A percentile compares a stretch with the other conserved stretches of the same genome.
phyloP scores from a whole-genome alignment of 2,888 invertebrate genomes.

The Cephus spinipes region DNA sequence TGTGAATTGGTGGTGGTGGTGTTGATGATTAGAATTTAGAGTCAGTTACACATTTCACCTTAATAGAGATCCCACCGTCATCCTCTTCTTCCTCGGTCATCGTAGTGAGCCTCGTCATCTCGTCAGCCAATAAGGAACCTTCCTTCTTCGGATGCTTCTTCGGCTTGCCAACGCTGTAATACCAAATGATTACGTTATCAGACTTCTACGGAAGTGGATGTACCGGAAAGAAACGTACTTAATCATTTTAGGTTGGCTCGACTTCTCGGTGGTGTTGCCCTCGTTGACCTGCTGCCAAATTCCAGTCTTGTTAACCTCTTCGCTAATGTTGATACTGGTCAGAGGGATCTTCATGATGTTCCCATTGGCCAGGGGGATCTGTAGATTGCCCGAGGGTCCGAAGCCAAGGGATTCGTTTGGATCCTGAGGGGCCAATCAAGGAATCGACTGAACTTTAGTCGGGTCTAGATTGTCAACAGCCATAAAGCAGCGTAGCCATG shows the following conservation, averaged over 20 bases:
- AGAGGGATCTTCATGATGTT: constrained; percentile 91
- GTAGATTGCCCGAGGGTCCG: constrained; percentile 75
- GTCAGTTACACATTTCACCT: constrained; percentile 69
- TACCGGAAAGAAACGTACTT: constrained; percentile 47
- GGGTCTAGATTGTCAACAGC: background rate
- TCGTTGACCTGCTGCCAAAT: constrained; percentile 94
- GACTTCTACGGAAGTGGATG: background rate
- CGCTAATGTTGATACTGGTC: constrained; percentile 88
- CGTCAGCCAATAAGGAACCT: constrained; percentile 70
- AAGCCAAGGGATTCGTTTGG: constrained; percentile 57
- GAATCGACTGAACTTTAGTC: constrained; percentile 23
- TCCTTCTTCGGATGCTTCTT: constrained; percentile 80
- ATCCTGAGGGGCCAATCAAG: constrained; percentile 46
- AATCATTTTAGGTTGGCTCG: constrained; percentile 52
- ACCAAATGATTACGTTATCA: constrained; percentile 39
- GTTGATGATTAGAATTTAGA: constrained; percentile 54
- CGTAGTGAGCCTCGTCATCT: constrained; percentile 78
- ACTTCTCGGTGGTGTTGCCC: constrained; percentile 69
- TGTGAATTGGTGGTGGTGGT: constrained; percentile 39
- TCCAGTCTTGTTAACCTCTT: constrained; percentile 92
- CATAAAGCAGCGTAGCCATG: constrained; percentile 30
- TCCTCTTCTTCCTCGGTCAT: constrained; percentile 90
- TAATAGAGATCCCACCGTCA: constrained; percentile 71
- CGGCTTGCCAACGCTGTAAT: constrained; percentile 70
- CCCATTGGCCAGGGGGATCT: constrained; percentile 89